These are phyloP conservation scores for Cyphomyrus discorhynchus DNA, from an alignment of 2,113 vertebrate species.

Conservation along the genomic window DNA sequence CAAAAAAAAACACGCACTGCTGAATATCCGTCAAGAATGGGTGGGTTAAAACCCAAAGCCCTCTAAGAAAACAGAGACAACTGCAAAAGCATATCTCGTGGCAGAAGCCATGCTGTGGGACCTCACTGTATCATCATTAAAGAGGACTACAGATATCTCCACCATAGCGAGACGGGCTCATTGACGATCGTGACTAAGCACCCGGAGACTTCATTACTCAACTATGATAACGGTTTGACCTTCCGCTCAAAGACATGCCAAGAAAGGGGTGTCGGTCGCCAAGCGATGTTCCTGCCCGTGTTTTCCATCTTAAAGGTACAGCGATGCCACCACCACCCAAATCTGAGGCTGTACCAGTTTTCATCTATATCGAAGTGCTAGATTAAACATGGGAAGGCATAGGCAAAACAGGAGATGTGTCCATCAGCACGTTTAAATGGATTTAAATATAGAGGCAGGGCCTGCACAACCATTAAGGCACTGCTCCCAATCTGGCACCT, in stretches of 20 bases:
- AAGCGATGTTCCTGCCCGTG: background rate
- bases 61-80: background rate
- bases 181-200: conserved; percentile 5
- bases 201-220: background rate
- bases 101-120: background rate
- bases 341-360: background rate
- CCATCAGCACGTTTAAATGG: background rate
- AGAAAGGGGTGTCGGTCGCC: background rate
- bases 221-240: conserved; percentile 4
- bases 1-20: background rate
- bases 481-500: background rate
- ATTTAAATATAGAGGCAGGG: background rate
- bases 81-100: background rate
- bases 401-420: background rate
- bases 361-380: background rate
- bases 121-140: background rate
- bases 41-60: background rate
- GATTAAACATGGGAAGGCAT: background rate
- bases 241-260: background rate
- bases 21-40: background rate
- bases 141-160: no score
- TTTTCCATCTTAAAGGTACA: background rate
- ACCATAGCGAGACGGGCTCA: background rate
- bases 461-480: background rate
- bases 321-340: background rate